These are phyloP conservation scores for Meriones psammophilus DNA, from an alignment of 2,797 vertebrate genomes.

Conservation along the genomic window DNA sequence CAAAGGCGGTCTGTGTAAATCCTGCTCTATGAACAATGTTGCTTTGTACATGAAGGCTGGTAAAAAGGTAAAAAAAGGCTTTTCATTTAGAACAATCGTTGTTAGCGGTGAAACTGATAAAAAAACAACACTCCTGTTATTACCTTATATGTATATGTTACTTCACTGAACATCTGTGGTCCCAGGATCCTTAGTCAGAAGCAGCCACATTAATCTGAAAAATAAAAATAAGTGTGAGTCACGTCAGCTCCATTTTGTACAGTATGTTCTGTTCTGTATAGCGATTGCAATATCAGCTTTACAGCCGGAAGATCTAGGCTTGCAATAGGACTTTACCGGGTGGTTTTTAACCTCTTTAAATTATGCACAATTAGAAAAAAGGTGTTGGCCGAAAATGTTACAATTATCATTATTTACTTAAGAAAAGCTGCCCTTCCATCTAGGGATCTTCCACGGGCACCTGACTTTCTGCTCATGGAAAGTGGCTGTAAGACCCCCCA, in stretches of 20 bases:
- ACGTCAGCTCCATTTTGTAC: slow-evolving; percentile 26
- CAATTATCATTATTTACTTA: slow-evolving; percentile 14
- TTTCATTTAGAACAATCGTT: slow-evolving; percentile 8
- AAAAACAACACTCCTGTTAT: slow-evolving; percentile 1
- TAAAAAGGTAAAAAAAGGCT: not conserved
- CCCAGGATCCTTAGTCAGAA: slow-evolving; percentile 64
- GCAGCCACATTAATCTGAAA: slow-evolving; percentile 57
- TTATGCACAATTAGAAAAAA: slow-evolving; percentile 39
- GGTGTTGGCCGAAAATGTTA: slow-evolving; percentile 1
- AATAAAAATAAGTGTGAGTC: slow-evolving; percentile 49
- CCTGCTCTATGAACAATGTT: slow-evolving; percentile 38
- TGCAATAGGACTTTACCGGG: not conserved
- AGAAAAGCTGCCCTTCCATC: slow-evolving; percentile 43
- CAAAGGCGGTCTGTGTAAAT: not conserved
- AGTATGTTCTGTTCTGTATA: not conserved
- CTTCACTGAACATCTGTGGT: not conserved
- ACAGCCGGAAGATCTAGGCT: slow-evolving; percentile 13
- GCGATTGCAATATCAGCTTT: not conserved
- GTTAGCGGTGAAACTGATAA: slow-evolving; percentile 37
- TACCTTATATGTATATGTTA: slow-evolving; percentile 41
- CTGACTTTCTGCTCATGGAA: not conserved
- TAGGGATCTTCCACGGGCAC: not conserved
- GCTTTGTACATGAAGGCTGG: not conserved
- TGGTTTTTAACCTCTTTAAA: slow-evolving; percentile 22
- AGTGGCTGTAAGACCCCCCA: not conserved